Evolutionary conservation across 2,888 invertebrate species (phyloP).

Genomic region (Lasioglossum oenotherae): DNA sequence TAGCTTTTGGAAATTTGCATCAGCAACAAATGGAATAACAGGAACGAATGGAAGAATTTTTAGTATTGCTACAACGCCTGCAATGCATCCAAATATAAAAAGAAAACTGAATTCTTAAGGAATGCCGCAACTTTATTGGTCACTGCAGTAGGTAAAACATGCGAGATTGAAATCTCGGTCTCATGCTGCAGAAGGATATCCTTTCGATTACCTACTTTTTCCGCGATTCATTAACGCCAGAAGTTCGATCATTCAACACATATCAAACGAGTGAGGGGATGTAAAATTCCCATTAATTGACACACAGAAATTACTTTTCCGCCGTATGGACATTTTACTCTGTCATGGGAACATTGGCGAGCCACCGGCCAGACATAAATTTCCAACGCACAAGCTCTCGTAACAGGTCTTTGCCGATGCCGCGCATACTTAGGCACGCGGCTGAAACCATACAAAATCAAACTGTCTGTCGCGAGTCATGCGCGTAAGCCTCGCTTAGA

Average conservation of each 20-base stretch:
- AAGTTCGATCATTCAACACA: neutral
- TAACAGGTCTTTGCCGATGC: slow-evolving; percentile 21
- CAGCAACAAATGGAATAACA: neutral
- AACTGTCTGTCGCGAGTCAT: slow-evolving; percentile 39
- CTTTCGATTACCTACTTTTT: neutral
- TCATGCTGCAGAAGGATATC: neutral
- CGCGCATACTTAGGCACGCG: neutral
- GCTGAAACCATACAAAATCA: slow-evolving; percentile 29
- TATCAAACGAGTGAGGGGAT: neutral
- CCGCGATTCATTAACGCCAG: neutral
- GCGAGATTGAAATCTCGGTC: neutral
- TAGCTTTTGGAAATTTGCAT: neutral
- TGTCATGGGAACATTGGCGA: neutral
- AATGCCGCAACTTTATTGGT: neutral
- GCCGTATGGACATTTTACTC: neutral
- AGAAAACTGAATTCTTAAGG: neutral
- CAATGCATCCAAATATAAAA: neutral
- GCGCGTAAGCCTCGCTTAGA: slow-evolving; percentile 32
- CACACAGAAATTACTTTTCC: neutral
- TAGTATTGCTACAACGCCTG: neutral
- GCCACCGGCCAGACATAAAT: neutral
- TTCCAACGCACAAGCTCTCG: neutral
- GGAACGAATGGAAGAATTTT: too few species aligned
- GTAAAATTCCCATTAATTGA: neutral
- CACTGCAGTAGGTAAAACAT: neutral